phyloP scores from a whole-genome alignment of 1,140 invertebrate genomes.

The Drosophila micromelanica region DNA sequence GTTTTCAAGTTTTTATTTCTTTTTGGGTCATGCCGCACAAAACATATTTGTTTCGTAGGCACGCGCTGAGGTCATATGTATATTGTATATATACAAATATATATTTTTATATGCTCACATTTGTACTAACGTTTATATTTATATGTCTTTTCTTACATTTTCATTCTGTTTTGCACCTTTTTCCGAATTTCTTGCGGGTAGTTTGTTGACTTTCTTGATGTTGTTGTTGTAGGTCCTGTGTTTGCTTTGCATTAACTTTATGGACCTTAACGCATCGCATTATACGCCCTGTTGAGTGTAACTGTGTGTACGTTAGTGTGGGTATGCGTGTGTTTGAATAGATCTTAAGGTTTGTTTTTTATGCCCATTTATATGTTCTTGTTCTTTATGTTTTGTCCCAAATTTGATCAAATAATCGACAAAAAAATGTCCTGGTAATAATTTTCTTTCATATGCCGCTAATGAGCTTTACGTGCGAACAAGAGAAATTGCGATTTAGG shows the following conservation, averaged over 20 bases:
- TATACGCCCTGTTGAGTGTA: constrained; percentile 48
- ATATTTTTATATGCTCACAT: neutral
- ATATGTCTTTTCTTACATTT: constrained; percentile 16
- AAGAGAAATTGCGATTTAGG: constrained; percentile 71
- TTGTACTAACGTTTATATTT: neutral
- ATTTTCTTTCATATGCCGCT: constrained; percentile 72
- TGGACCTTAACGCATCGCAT: constrained; percentile 67
- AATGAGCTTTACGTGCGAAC: constrained; percentile 76
- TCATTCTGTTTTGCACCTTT: constrained; percentile 27
- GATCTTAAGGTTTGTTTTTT: constrained; percentile 26
- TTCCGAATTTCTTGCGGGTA: constrained; percentile 9
- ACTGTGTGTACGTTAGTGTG: neutral
- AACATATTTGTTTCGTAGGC: constrained; percentile 16
- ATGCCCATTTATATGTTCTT: constrained; percentile 11
- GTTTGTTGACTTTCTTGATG: constrained; percentile 38
- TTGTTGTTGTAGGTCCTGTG: constrained; percentile 48
- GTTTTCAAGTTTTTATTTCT: neutral
- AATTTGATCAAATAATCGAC: constrained; percentile 80
- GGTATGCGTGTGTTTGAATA: constrained; percentile 14
- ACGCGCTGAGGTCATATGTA: constrained; percentile 23
- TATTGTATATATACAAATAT: neutral
- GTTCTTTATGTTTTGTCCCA: constrained; percentile 20
- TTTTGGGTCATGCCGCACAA: constrained; percentile 14
- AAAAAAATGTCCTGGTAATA: constrained; percentile 77
- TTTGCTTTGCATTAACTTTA: constrained; percentile 79